Evolutionary conservation across 2,113 vertebrate species (phyloP).

Genomic region (Pyrgilauda ruficollis): DNA sequence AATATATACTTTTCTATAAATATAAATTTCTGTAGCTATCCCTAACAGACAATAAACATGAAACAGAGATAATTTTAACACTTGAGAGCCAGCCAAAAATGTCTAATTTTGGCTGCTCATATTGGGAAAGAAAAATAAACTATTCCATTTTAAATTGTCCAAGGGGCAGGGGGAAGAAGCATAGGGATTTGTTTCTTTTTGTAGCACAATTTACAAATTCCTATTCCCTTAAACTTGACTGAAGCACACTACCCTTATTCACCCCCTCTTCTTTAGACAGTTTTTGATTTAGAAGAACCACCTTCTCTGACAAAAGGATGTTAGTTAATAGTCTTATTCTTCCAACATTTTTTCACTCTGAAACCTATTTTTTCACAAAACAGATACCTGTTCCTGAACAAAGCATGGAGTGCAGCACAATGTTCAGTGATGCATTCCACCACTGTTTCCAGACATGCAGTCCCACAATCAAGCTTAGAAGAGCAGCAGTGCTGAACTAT

Average conservation of each 20-base stretch:
- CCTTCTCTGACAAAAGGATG: background rate
- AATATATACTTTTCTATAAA: background rate
- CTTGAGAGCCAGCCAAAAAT: background rate
- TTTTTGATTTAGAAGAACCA: background rate
- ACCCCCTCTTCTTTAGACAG: background rate
- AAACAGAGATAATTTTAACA: background rate
- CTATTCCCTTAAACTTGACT: background rate
- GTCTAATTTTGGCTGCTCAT: background rate
- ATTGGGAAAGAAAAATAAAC: background rate
- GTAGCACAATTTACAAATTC: background rate
- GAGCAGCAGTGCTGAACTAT: background rate
- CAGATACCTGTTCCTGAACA: background rate
- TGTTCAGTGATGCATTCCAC: background rate
- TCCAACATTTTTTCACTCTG: background rate
- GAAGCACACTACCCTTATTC: background rate
- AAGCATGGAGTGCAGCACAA: background rate
- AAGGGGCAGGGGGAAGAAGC: background rate
- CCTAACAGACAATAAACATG: background rate
- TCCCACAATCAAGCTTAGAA: background rate
- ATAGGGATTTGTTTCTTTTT: background rate
- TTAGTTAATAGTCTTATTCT: background rate
- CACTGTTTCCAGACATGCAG: background rate
- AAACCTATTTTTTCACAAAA: background rate
- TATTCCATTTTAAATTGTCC: background rate
- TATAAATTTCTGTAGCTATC: background rate